Evolutionary conservation across 2,113 vertebrate genomes (phyloP).

Genomic region (Lynx canadensis): DNA sequence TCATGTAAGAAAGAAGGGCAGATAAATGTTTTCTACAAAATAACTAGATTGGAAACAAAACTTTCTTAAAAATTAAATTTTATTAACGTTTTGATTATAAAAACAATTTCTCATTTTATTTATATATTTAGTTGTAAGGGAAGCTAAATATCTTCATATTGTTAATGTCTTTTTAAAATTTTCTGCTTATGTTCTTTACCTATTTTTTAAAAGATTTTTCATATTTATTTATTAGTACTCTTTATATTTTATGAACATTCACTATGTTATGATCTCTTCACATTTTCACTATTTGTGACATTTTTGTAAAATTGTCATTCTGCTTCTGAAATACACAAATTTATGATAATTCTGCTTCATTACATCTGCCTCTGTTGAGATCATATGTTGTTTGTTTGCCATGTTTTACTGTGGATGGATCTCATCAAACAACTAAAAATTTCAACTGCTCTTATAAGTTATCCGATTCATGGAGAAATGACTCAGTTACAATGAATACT

Average conservation of each 20-base stretch:
- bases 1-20: neutral
- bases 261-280: neutral
- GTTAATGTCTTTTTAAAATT: neutral
- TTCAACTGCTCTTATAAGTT: neutral
- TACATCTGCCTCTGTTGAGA: neutral
- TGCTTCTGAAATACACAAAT: neutral
- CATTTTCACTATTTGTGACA: neutral
- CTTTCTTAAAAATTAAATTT: neutral
- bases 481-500: neutral
- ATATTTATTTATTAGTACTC: neutral
- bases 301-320: neutral
- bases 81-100: neutral
- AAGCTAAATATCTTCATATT: neutral
- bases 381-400: neutral
- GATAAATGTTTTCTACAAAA: neutral
- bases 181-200: neutral
- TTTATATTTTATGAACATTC: neutral
- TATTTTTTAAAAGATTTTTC: neutral
- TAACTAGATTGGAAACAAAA: neutral
- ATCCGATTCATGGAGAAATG: neutral
- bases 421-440: neutral
- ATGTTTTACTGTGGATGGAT: neutral
- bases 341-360: neutral
- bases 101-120: neutral
- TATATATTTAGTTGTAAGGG: neutral